Conservation (phyloP, 2,888 invertebrate genomes). For the Pristionchus entomophagus region DNA sequence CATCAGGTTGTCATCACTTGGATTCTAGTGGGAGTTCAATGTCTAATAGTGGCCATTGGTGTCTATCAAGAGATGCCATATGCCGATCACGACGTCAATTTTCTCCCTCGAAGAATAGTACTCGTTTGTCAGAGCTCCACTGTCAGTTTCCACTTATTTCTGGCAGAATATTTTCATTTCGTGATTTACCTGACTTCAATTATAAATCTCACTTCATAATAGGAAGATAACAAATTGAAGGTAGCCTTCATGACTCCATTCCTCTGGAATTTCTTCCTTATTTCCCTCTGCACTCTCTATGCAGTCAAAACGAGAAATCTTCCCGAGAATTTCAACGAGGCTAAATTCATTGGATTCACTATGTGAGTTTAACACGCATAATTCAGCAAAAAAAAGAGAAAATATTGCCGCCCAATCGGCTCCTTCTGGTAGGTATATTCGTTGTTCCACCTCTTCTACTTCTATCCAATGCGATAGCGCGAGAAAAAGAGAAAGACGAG, state of each 20-base stretch:
- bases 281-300: conserved; percentile 91
- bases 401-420: background rate
- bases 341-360: conserved; percentile 85
- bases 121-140: conserved; percentile 30
- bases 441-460: background rate
- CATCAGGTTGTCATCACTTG: conserved; percentile 85
- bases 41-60: conserved; percentile 82
- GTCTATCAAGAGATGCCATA: conserved; percentile 80
- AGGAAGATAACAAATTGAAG: no score
- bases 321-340: conserved; percentile 97
- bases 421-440: background rate
- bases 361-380: conserved; percentile 87
- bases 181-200: conserved; percentile 48
- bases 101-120: conserved; percentile 61
- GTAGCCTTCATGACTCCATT: conserved; percentile 87
- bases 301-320: conserved; percentile 95
- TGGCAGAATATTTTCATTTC: no score
- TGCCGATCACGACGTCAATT: conserved; percentile 62
- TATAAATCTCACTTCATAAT: conserved; percentile 83
- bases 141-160: no score
- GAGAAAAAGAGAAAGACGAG: background rate
- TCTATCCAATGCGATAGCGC: background rate
- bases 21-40: conserved; percentile 90
- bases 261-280: conserved; percentile 84
- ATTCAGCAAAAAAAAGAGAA: no score